Conservation (phyloP, 2,888 invertebrate genomes). For the Nycteola revayana region DNA sequence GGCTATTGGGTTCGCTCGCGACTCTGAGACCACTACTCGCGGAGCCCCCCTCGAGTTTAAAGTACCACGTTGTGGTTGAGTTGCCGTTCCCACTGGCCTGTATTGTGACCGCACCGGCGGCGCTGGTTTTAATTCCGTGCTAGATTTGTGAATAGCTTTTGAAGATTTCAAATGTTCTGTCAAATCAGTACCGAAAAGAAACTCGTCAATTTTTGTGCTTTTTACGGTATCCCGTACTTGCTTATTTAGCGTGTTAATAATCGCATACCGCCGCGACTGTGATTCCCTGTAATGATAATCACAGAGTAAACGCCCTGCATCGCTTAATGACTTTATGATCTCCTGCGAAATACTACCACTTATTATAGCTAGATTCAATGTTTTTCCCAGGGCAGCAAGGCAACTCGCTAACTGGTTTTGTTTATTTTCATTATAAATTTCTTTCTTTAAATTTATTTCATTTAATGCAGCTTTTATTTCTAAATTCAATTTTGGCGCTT, state of each 20-base stretch:
- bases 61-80: neutral
- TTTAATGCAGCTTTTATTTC: slow-evolving; percentile 17
- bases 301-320: slow-evolving; percentile 19
- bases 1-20: slow-evolving; percentile 2
- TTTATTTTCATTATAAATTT: slow-evolving; percentile 10
- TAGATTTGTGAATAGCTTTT: no score
- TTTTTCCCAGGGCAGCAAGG: slow-evolving; percentile 15
- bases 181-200: slow-evolving; percentile 1
- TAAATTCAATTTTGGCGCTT: slow-evolving; percentile 16
- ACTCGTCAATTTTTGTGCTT: slow-evolving; percentile 2
- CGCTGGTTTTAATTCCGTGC: no score
- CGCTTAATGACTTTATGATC: slow-evolving; percentile 9
- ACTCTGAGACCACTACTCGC: slow-evolving; percentile 1
- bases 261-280: neutral
- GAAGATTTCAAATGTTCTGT: slow-evolving; percentile 5
- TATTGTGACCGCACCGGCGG: no score
- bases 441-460: slow-evolving; percentile 13
- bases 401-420: slow-evolving; percentile 16
- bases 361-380: slow-evolving; percentile 5
- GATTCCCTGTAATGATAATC: slow-evolving; percentile 11
- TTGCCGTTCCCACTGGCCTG: no score
- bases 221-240: neutral
- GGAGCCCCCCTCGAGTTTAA: slow-evolving; percentile 6
- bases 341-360: slow-evolving; percentile 4
- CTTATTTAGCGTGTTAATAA: no score